Percentiles rank a stretch among this genome's conserved stretches.
These are phyloP conservation scores for Elaphurus davidianus DNA, from an alignment of 2,113 vertebrate species.

Conservation along the genomic window DNA sequence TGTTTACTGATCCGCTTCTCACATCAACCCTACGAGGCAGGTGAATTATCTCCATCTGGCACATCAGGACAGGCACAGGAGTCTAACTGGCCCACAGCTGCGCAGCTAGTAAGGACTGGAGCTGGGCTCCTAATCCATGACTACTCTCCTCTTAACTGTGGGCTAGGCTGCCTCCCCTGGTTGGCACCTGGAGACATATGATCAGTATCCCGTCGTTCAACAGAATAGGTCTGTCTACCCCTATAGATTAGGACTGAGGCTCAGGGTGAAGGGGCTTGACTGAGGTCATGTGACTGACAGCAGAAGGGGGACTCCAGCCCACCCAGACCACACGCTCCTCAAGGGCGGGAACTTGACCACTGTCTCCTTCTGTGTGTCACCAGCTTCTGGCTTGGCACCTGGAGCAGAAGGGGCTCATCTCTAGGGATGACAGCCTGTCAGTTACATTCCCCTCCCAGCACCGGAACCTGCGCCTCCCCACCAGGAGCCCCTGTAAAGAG, in stretches of 20 bases:
- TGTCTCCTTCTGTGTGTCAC: neutral
- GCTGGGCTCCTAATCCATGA: neutral
- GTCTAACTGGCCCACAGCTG: neutral
- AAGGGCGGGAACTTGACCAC: neutral
- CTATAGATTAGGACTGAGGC: neutral
- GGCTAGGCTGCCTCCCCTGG: neutral
- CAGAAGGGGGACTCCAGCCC: accelerated
- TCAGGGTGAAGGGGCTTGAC: neutral
- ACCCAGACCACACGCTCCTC: neutral
- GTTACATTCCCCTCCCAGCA: neutral
- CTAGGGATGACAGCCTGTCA: neutral
- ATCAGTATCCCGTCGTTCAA: neutral
- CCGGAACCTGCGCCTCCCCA: neutral
- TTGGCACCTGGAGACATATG: neutral
- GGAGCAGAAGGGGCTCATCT: neutral
- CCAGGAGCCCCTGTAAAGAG: neutral
- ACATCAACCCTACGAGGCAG: neutral
- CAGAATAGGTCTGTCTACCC: neutral
- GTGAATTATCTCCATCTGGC: neutral
- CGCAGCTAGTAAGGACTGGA: neutral
- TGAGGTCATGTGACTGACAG: neutral
- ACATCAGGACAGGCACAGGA: neutral
- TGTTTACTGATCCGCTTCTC: neutral
- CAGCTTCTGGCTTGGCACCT: neutral
- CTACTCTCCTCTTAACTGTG: neutral